These are phyloP conservation scores for Miltochrista miniata DNA, from an alignment of 2,888 invertebrate species.

Conservation along the genomic window DNA sequence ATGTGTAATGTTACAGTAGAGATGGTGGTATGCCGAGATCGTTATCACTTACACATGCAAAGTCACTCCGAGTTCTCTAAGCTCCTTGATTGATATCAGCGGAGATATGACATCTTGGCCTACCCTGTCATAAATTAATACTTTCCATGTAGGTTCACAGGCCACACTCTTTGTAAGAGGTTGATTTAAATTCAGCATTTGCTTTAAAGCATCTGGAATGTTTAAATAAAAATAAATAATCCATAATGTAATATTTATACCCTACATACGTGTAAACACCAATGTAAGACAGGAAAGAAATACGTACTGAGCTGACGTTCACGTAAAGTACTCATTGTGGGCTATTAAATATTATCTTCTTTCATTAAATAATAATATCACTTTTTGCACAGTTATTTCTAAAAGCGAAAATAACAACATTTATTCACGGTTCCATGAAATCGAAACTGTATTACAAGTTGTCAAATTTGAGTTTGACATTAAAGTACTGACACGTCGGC, in stretches of 20 bases:
- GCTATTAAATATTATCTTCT: constrained; percentile 11
- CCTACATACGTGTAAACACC: constrained; percentile 23
- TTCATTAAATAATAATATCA: constrained; percentile 25
- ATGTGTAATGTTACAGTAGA: no score
- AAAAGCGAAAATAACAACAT: constrained; percentile 16
- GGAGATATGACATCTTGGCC: constrained; percentile 99
- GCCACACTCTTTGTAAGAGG: constrained; percentile 89
- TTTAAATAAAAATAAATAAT: constrained; percentile 20
- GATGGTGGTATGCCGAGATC: neutral
- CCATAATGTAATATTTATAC: neutral
- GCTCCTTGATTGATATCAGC: constrained; percentile 96
- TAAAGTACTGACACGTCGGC: constrained; percentile 32
- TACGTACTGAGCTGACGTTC: constrained; percentile 56
- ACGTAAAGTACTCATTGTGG: constrained; percentile 43
- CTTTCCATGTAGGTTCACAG: constrained; percentile 97
- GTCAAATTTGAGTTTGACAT: constrained; percentile 38
- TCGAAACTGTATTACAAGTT: constrained; percentile 15
- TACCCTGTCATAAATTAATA: constrained; percentile 96
- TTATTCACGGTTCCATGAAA: constrained; percentile 14
- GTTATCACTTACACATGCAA: constrained; percentile 94
- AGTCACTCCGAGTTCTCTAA: constrained; percentile 98
- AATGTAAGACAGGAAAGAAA: constrained; percentile 12
- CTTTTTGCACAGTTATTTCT: constrained; percentile 12
- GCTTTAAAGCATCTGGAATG: constrained; percentile 93
- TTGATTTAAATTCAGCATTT: constrained; percentile 97